Evolutionary conservation across 2,888 invertebrate species (phyloP).

Genomic region (Nomada goodeniana): DNA sequence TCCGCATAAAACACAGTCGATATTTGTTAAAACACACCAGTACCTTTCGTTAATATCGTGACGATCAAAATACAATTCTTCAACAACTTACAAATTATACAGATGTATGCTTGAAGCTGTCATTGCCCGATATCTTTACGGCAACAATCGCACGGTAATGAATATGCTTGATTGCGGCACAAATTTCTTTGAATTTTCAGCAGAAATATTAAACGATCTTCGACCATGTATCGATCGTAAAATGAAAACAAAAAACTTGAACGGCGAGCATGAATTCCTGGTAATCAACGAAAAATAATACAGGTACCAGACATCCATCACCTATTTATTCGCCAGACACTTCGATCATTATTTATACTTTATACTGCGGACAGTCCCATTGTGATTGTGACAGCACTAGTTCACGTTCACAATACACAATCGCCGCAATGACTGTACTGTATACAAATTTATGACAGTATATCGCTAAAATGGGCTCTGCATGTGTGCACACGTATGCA

Average conservation of each 20-base stretch:
- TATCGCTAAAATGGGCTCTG: background rate
- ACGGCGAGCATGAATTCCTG: conserved; percentile 5
- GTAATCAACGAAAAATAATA: conserved; percentile 6
- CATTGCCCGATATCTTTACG: conserved; percentile 14
- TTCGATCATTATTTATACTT: too few species aligned
- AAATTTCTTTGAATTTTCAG: conserved; percentile 2
- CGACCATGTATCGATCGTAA: conserved; percentile 43
- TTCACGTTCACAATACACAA: too few species aligned
- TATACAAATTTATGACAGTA: conserved; percentile 15
- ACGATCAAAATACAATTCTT: conserved; percentile 7
- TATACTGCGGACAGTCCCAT: background rate
- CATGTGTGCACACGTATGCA: too few species aligned
- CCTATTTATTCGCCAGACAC: conserved; percentile 6
- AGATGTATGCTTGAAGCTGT: background rate
- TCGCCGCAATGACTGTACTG: background rate
- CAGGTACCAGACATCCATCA: conserved; percentile 5
- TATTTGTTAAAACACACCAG: background rate
- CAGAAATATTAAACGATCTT: conserved; percentile 16
- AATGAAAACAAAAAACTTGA: conserved; percentile 10
- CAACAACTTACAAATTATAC: conserved; percentile 8
- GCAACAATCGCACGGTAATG: conserved; percentile 9
- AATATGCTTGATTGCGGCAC: conserved; percentile 16
- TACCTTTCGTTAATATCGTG: background rate
- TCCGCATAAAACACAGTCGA: background rate
- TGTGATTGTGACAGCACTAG: conserved; percentile 14